Percentiles rank a stretch among this genome's conserved stretches.
Evolutionary conservation across 2,888 invertebrate genomes (phyloP).

Genomic region (Oligia latruncula): DNA sequence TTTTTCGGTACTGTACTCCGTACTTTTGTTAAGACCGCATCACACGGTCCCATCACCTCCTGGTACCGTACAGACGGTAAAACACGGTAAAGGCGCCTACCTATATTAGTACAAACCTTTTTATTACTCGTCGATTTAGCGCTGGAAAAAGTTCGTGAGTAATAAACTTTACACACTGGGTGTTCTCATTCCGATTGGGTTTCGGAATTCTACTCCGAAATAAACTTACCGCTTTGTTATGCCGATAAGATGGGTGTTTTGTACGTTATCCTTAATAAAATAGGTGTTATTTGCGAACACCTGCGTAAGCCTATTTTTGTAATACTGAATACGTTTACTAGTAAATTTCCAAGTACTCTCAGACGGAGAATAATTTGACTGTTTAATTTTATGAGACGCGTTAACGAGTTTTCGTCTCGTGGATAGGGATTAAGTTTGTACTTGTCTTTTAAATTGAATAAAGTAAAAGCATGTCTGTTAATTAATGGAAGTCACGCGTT

Average conservation of each 20-base stretch:
- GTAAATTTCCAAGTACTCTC: slow-evolving; percentile 7
- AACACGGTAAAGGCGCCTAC: slow-evolving; percentile 34
- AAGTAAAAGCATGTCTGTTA: background rate
- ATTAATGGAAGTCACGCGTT: background rate
- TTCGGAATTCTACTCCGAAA: slow-evolving; percentile 17
- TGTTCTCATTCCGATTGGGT: slow-evolving; percentile 37
- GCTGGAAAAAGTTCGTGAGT: slow-evolving; percentile 53
- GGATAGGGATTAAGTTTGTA: background rate
- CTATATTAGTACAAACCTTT: slow-evolving; percentile 41
- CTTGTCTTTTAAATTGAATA: slow-evolving; percentile 17
- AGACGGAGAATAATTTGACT: slow-evolving; percentile 11
- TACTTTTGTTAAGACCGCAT: slow-evolving; percentile 39
- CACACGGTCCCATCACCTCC: slow-evolving; percentile 47
- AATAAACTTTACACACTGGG: slow-evolving; percentile 55
- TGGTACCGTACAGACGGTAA: slow-evolving; percentile 51
- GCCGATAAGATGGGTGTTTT: slow-evolving; percentile 33
- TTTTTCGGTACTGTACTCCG: slow-evolving; percentile 15
- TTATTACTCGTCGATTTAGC: slow-evolving; percentile 50
- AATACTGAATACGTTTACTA: slow-evolving; percentile 12
- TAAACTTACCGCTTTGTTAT: slow-evolving; percentile 50
- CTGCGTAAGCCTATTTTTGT: slow-evolving; percentile 11
- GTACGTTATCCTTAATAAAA: slow-evolving; percentile 29
- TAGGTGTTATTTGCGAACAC: slow-evolving; percentile 34
- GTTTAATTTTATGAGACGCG: slow-evolving; percentile 12
- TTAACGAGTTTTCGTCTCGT: background rate